phyloP scores from a whole-genome alignment of 2,888 invertebrate species.

The Sinotaia quadrata region DNA sequence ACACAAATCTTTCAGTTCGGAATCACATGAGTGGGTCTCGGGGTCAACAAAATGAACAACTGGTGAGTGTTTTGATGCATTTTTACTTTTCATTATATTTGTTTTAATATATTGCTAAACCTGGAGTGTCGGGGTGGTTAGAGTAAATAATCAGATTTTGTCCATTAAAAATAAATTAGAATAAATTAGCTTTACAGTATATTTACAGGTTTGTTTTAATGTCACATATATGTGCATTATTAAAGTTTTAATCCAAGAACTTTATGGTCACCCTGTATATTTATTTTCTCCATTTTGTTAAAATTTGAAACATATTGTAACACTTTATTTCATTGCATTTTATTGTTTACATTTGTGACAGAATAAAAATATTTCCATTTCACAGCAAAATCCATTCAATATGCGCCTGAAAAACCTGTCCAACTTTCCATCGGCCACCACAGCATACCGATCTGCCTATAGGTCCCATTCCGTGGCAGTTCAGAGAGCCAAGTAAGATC shows the following conservation, averaged over 20 bases:
- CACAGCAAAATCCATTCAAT: constrained; percentile 76
- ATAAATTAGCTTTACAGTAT: too few species aligned
- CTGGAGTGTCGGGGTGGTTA: too few species aligned
- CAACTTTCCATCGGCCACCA: constrained; percentile 75
- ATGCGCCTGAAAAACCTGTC: constrained; percentile 82
- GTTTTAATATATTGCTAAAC: too few species aligned
- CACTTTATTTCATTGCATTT: not conserved
- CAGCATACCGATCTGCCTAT: constrained; percentile 68
- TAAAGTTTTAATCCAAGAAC: too few species aligned
- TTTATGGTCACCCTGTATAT: too few species aligned
- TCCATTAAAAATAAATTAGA: too few species aligned
- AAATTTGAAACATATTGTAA: not conserved
- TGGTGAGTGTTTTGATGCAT: too few species aligned
- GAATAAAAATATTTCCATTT: not conserved
- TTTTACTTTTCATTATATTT: too few species aligned
- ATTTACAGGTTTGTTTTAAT: too few species aligned
- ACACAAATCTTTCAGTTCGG: too few species aligned
- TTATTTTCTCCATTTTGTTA: not conserved
- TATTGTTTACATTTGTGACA: not conserved
- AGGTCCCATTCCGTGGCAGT: constrained; percentile 70
- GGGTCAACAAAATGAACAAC: not conserved
- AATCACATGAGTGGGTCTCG: not conserved
- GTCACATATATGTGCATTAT: too few species aligned
- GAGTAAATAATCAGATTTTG: too few species aligned
- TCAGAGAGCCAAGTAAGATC: constrained; percentile 70